Base-by-base conservation (phyloP, 2,113 vertebrate species). In the Gallinago jamesoni region DNA sequence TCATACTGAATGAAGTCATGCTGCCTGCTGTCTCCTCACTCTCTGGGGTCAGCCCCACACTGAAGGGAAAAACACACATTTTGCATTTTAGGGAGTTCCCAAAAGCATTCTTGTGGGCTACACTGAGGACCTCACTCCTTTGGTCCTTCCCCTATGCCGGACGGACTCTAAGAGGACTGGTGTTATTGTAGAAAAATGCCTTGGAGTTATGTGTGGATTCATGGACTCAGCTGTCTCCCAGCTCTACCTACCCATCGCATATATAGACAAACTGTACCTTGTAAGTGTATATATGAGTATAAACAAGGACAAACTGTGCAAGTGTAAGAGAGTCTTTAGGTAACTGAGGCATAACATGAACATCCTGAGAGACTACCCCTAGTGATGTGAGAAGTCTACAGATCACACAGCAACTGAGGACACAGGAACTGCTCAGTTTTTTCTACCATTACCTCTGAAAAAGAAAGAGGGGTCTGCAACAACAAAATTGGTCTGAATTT, bases 341-440 rank as follows among this genome's bases (percentile, higher is more conserved):
- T 48, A 83, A 66, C 28, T 3, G 4, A 90, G 30, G 5, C 23
- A 72, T 14, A 66, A 7, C 5, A 25, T 5, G 19, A 7, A 3
- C 24, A 23, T 25, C 3, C 8, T 12, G 39, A 45, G 31, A 59
- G 19, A 21, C 18, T 66, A 23, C 11, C 5, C 7, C 25, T 67
- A 6, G 2, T 13, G 6, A 56, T 28, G 4, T 35, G 7, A 30
- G 23, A 86, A 67, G 12, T 13, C 5, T 43, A 6, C 0, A 0
- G 14, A 30, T 2, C 20, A 60, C 19, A 39, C 16, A 45, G 24
- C 37, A 59, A n/a, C 13, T 47, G 45, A 55, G 27, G 14, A 62
- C 37, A 62, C 3, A 47, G 10, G 22, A 89, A 10, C 6, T 53
- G 27, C 23, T 47, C 1, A 10, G 11, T 37, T 80, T 50, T 76